Base-by-base conservation (phyloP, 2,113 vertebrate species). In the Caretta caretta region DNA sequence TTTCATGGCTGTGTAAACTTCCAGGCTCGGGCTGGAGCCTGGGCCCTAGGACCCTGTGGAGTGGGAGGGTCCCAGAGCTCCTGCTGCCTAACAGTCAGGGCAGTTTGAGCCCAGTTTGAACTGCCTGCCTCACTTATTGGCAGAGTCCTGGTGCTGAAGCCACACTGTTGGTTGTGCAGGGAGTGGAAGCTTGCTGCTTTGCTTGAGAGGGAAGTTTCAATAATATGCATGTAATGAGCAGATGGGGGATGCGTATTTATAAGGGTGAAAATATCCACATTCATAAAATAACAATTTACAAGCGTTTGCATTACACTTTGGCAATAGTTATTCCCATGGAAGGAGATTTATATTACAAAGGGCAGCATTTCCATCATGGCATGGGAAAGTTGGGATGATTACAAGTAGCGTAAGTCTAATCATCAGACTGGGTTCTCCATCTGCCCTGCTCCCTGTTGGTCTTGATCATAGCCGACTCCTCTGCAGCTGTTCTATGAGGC, bases 161-260 rank as follows among this genome's bases (percentile, higher is more conserved):
- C 83, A 69, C 79, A 31, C 88, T 94, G 92, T 5, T 90, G 10
- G 59, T 89, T 31, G 53, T 88, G 87, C 49, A 91, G 38, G 0
- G 0, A 78, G 38, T 24, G 9, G 76, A 89, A 83, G 42, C 50
- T 59, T 46, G 24, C 48, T n/a, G 76, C 80, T 12, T 92, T 90
- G 22, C 38, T 42, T 24, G 75, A 48, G 42, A 48, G 24, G 75
- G 75, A 76, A 25, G 11, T 76, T 76, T 46, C 38, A 87, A 78
- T 85, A 81, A 92, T 50, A 27, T 79, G 88, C 84, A 79, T 56
- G 42, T 65, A 95, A 82, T 91, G 87, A 94, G 94, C 90, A 95
- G 84, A 89, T 93, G 91, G 91, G 92, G 82, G 49, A 10, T 57
- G 79, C 35, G 35, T 89, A 79, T 91, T 92, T 89, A 50, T 57